Evolutionary conservation across 2,113 vertebrate species (phyloP), one percentile per base, ranked within the genome.

Genomic region (Murina feae): DNA sequence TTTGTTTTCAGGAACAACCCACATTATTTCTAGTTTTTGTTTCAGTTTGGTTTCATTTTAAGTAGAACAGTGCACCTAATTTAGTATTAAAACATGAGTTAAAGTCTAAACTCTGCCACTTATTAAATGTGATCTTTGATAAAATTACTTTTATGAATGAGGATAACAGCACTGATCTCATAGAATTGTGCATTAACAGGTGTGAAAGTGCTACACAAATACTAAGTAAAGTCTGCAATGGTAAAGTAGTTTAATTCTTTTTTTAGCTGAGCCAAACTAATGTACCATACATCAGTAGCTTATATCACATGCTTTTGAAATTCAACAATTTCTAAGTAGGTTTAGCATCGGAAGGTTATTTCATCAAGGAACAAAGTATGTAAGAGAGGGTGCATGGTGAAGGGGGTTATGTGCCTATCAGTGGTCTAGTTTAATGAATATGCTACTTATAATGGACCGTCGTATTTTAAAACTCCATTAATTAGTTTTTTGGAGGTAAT

Each of bases 401-500:
- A 5, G 2, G 28, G 5, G 63, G 60, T 78, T 25, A 66, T 72
- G 49, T 65, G 35, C 30, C 21, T 42, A 12, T 69, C 44, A 35
- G 35, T 39, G n/a, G 37, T 85, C 51, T 86, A 63, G 16, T 23
- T 88, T 91, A 86, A 63, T 35, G 53, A 14, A 35, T 20, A 51
- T 66, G 51, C 21, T 87, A 12, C 58, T 90, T 60, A 11, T 81
- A 68, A 60, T 32, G 68, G n/a, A 86, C 18, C 42, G 49, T 72
- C 37, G 44, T 49, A 53, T 91, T 65, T n/a, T 1, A 68, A 93
- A 91, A 37, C 30, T 4, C 6, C 32, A 55, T 42, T 83, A 32
- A 58, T 72, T 93, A 69, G 66, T 39, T 89, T 89, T 84, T 51
- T 90, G 66, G 51, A 81, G 51, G 28, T 76, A 89, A 93, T 66